A percentile compares a stretch with the other conserved stretches of the same genome.
phyloP scores from a whole-genome alignment of 2,113 vertebrate genomes.

The Brachypteracias leptosomus region DNA sequence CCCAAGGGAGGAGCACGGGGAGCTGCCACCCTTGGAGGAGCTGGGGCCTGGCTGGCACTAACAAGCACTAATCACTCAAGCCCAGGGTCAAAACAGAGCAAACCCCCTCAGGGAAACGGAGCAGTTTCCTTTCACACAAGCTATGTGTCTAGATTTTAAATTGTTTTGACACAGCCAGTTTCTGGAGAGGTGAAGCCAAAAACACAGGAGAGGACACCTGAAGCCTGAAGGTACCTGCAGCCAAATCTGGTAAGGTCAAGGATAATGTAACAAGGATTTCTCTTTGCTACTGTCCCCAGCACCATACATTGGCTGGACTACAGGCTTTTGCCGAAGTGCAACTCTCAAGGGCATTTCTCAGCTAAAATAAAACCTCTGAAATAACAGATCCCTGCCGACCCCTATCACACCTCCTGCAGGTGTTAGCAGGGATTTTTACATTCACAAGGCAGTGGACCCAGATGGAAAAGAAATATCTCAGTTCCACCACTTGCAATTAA shows the following conservation, averaged over 20 bases:
- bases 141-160: background rate
- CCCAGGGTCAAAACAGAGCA: background rate
- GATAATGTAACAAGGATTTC: background rate
- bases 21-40: background rate
- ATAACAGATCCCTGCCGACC: background rate
- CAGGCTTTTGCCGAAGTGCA: background rate
- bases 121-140: background rate
- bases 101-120: background rate
- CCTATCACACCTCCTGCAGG: conserved; percentile 4
- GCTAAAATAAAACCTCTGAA: conserved; percentile 9
- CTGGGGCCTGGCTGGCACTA: background rate
- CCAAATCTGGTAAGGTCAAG: background rate
- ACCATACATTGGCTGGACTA: background rate
- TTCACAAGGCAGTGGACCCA: background rate
- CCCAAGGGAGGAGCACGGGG: accelerated
- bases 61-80: background rate
- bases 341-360: background rate
- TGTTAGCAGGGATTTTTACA: background rate
- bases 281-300: background rate
- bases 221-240: background rate
- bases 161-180: background rate
- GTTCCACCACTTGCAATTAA: background rate
- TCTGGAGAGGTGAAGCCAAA: background rate
- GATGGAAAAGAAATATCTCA: conserved; percentile 18
- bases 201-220: background rate